Evolutionary conservation across 53 echinoderm and acorn worm species (phyloP).

Genomic region (Pentamera pediparva): DNA sequence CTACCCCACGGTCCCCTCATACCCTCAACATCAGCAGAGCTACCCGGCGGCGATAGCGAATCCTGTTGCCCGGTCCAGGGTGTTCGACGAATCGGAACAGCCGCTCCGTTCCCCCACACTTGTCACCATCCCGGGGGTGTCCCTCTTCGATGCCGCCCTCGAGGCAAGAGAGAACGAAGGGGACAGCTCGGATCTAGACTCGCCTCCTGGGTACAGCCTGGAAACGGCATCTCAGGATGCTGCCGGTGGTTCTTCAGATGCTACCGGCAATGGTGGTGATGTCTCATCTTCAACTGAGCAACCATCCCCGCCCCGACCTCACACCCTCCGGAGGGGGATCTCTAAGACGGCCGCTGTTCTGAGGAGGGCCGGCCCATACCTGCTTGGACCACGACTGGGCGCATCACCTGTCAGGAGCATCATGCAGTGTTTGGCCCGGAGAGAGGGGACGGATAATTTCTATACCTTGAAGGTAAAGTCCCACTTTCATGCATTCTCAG

Average conservation of each 20-base stretch:
- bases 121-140: constrained; percentile 13
- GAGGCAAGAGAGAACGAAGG: constrained; percentile 12
- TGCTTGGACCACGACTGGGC: constrained; percentile 79
- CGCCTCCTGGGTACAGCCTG: constrained; percentile 9
- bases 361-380: constrained; percentile 82
- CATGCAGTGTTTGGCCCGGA: constrained; percentile 89
- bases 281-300: constrained; percentile 29
- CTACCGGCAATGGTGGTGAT: neutral
- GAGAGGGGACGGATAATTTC: constrained; percentile 84
- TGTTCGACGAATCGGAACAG: constrained; percentile 3
- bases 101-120: constrained; percentile 20
- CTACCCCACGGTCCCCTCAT: neutral
- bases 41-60: neutral
- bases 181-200: constrained; percentile 18
- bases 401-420: constrained; percentile 93
- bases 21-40: neutral
- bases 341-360: constrained; percentile 24
- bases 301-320: neutral
- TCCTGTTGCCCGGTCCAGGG: neutral
- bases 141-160: constrained; percentile 20
- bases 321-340: neutral
- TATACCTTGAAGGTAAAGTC: constrained; percentile 77
- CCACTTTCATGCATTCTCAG: too few species aligned
- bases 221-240: neutral
- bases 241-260: neutral